Evolutionary conservation across 2,113 vertebrate genomes (phyloP), one percentile per base, ranked within the genome.

Genomic region (Nothobranchius kuhntae): DNA sequence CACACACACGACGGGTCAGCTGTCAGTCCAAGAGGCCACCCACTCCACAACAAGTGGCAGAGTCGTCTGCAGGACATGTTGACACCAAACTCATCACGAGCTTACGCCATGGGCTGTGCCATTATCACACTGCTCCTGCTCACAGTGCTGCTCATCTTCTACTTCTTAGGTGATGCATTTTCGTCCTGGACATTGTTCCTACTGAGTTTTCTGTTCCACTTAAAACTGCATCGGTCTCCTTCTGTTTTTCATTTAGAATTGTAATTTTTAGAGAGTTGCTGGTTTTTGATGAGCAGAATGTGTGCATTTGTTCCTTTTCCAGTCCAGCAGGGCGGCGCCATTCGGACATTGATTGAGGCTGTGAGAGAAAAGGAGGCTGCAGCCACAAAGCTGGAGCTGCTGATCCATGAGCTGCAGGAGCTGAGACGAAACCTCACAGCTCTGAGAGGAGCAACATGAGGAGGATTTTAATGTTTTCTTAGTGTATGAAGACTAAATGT

Each of bases 271-370:
- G 1, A 14, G 24, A 7, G 24, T n/a, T 21, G n/a, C 17, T 26
- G 54, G 3, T 14, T 15, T 38, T 38, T 24, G 15, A 14, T 24
- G 14, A 71, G 35, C 21, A 44, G 24, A 40, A 51, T 24, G 14
- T 71, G 6, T 51, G 38, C n/a, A 9, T 67, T 7, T 69, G 21
- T 61, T 67, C 13, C 38, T 72, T 77, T 30, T 6, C 0, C 86
- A 95, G 94, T 94, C 75, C 91, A 95, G 75, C 95, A 97, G 89
- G 92, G 91, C 7, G 89, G 94, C 26, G 92, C 93, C 0, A 88
- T 97, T 53, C 84, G 53, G 13, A 77, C 60, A 0, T 84, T 96
- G 71, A 92, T 88, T 1, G 89, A 93, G 58, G 87, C 82, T 0
- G 57, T 88, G 64, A 85, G 38, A 60, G 82, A 89, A 56, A 90